Conservation (phyloP, 1,140 invertebrate genomes). For the Gerris buenoi region DNA sequence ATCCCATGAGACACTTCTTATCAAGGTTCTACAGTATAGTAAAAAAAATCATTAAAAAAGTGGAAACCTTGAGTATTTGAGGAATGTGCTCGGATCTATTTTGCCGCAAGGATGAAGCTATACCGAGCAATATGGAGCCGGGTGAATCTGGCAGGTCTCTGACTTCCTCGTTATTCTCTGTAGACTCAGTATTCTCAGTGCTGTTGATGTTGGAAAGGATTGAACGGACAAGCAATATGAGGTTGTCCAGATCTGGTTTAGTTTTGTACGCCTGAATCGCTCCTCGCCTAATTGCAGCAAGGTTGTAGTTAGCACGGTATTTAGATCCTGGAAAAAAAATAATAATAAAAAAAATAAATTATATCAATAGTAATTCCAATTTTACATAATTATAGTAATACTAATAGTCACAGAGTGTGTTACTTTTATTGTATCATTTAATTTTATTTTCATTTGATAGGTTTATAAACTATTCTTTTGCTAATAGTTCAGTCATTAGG, state of each 20-base stretch:
- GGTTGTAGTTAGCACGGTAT: conserved; percentile 33
- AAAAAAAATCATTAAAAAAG: background rate
- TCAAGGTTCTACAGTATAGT: background rate
- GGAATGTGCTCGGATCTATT: conserved; percentile 8
- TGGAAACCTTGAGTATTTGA: conserved; percentile 22
- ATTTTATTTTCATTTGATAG: too few species aligned
- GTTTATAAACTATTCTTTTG: too few species aligned
- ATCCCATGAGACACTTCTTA: background rate
- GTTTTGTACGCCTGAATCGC: conserved; percentile 38
- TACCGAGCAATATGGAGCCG: conserved; percentile 36
- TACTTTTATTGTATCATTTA: too few species aligned
- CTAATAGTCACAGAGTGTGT: too few species aligned
- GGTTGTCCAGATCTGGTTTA: conserved; percentile 40
- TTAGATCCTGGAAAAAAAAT: too few species aligned
- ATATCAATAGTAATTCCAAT: too few species aligned
- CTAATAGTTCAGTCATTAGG: too few species aligned
- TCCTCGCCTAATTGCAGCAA: conserved; percentile 33
- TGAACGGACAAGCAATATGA: conserved; percentile 34
- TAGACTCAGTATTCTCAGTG: conserved; percentile 26
- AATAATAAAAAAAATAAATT: too few species aligned
- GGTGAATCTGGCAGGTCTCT: conserved; percentile 28
- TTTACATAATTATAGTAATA: too few species aligned
- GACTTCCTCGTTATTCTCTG: conserved; percentile 27
- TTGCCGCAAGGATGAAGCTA: conserved; percentile 22
- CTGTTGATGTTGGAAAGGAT: conserved; percentile 17